Evolutionary conservation across 2,888 invertebrate genomes (phyloP).

Genomic region (Coremacera marginata): DNA sequence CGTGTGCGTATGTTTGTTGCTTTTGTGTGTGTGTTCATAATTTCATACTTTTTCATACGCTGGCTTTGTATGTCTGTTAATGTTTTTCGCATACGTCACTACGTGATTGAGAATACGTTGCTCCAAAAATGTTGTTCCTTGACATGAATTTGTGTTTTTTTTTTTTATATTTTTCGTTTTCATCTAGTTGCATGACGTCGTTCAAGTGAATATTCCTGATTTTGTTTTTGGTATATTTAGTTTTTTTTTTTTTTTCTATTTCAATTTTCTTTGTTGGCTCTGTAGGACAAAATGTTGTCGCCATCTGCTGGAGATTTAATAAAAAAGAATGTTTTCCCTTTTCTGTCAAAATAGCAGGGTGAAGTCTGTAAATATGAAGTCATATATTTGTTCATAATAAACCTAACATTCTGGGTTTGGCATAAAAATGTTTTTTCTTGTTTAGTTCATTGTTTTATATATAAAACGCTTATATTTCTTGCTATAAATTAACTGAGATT

Average conservation of each 20-base stretch:
- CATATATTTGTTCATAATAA: background rate
- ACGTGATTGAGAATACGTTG: slow-evolving; percentile 23
- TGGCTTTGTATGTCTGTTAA: background rate
- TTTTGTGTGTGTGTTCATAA: slow-evolving; percentile 13
- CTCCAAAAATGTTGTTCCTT: background rate
- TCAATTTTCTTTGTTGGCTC: background rate
- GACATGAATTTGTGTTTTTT: background rate
- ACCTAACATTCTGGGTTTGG: background rate
- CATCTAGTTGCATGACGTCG: background rate
- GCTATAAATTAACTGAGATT: too few species aligned
- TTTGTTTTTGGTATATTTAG: background rate
- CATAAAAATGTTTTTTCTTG: background rate
- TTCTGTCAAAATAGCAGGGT: background rate
- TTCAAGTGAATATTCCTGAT: background rate
- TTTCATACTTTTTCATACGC: slow-evolving; percentile 3
- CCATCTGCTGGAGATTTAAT: slow-evolving; percentile 36
- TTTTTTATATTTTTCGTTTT: background rate
- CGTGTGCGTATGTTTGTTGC: background rate
- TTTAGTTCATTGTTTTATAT: background rate
- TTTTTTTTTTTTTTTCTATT: background rate
- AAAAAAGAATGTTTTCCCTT: slow-evolving; percentile 10
- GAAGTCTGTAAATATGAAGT: background rate
- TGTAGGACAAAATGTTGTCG: slow-evolving; percentile 3
- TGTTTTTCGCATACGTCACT: background rate
- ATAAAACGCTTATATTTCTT: too few species aligned